Conservation (phyloP, 2,888 invertebrate species). For the Gibbula magus region DNA sequence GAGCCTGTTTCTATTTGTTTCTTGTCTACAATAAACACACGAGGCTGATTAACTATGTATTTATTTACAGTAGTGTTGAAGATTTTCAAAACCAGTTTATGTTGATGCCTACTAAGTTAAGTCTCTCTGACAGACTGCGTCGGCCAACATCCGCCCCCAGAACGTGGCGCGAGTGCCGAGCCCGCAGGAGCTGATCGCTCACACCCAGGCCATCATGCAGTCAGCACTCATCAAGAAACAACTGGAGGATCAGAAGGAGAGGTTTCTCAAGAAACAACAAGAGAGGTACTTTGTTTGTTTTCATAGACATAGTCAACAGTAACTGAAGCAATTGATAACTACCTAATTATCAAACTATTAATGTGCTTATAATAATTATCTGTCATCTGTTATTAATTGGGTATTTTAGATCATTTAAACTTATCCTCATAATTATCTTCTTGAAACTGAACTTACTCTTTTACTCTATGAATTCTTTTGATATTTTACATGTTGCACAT, state of each 20-base stretch:
- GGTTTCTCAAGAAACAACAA: constrained; percentile 85
- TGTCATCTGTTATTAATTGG: too few relatives aligned
- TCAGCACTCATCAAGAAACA: constrained; percentile 91
- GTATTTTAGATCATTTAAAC: too few relatives aligned
- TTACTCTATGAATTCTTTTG: too few relatives aligned
- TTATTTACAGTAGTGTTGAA: too few relatives aligned
- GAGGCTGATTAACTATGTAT: background rate
- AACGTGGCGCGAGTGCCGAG: constrained; percentile 77
- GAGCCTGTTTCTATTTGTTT: too few relatives aligned
- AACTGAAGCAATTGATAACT: too few relatives aligned
- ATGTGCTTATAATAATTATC: too few relatives aligned
- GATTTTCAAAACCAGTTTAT: background rate
- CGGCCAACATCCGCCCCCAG: constrained; percentile 48
- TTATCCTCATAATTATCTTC: background rate
- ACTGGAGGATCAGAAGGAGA: constrained; percentile 90
- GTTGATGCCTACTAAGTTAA: background rate
- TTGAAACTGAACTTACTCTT: too few relatives aligned
- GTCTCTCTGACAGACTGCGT: constrained; percentile 27
- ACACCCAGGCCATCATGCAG: constrained; percentile 91
- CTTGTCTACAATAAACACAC: background rate
- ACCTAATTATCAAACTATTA: too few relatives aligned
- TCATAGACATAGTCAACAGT: too few relatives aligned
- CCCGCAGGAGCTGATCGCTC: constrained; percentile 88
- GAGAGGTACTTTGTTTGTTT: constrained; percentile 57
- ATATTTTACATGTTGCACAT: too few relatives aligned